Conservation (phyloP, 2,113 vertebrate species). For the Cyprinodon variegatus region DNA sequence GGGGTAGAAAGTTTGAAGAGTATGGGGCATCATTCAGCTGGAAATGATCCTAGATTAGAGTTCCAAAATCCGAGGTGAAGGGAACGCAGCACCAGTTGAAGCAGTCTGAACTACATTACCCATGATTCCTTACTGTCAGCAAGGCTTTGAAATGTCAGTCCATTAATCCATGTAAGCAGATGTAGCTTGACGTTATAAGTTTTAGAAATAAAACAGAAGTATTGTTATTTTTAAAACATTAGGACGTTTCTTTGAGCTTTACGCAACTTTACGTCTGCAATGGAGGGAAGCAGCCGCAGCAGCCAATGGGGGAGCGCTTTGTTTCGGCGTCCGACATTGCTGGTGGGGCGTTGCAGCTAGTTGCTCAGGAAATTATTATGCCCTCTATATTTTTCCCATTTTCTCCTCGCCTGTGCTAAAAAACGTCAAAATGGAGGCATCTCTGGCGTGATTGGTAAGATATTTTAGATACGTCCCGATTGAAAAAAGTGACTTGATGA, state of each 20-base stretch:
- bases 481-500: not conserved
- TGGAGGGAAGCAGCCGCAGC: constrained; percentile 8
- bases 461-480: not conserved
- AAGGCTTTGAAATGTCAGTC: not conserved
- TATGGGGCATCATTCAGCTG: not conserved
- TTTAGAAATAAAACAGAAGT: not conserved
- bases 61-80: not conserved
- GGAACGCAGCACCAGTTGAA: not conserved
- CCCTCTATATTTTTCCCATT: constrained; percentile 13
- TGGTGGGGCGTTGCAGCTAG: constrained; percentile 51
- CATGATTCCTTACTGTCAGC: constrained; percentile 32
- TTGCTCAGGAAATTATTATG: constrained; percentile 50
- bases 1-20: not conserved
- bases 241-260: not conserved
- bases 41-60: not conserved
- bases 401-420: too few relatives aligned
- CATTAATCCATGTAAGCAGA: not conserved
- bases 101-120: constrained; percentile 70
- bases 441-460: constrained; percentile 50
- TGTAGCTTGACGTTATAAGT: not conserved
- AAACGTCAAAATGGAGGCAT: not conserved
- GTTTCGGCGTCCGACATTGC: constrained; percentile 53
- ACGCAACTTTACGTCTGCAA: not conserved
- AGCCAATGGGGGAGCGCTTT: constrained; percentile 71
- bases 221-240: not conserved